These are phyloP conservation scores for Malthinus seriepunctatus DNA, from an alignment of 2,888 invertebrate genomes.

Conservation along the genomic window DNA sequence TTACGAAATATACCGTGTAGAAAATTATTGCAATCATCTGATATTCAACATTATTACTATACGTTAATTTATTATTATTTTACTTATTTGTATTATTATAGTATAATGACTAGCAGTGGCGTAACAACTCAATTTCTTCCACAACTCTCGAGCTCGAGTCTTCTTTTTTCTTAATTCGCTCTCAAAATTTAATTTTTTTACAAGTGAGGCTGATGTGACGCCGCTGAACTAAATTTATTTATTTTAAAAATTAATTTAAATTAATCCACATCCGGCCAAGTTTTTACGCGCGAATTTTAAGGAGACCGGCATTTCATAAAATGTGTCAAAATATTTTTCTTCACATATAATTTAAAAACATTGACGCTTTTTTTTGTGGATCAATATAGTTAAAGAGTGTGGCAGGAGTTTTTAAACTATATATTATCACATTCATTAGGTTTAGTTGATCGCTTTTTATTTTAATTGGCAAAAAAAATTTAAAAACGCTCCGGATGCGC, in stretches of 20 bases:
- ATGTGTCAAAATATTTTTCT: constrained; percentile 1
- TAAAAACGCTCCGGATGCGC: background rate
- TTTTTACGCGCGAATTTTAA: constrained; percentile 7
- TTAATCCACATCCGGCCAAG: constrained; percentile 6
- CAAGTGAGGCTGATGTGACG: too few species aligned
- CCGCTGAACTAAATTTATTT: constrained; percentile 17
- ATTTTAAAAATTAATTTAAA: background rate
- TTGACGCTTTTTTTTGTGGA: constrained; percentile 16
- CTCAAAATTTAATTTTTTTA: too few species aligned
- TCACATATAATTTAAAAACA: constrained; percentile 11
- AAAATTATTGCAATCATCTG: constrained; percentile 48
- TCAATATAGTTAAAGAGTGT: constrained; percentile 30
- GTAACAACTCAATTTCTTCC: constrained; percentile 16
- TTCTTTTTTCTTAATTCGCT: too few species aligned
- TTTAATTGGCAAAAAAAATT: background rate
- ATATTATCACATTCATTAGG: constrained; percentile 46
- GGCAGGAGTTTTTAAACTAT: constrained; percentile 42
- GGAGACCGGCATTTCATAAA: constrained; percentile 15
- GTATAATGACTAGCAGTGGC: constrained; percentile 38
- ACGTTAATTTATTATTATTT: constrained; percentile 35
- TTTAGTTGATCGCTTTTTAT: constrained; percentile 20
- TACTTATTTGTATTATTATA: constrained; percentile 27
- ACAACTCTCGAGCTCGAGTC: too few species aligned
- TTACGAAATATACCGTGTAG: constrained; percentile 26
- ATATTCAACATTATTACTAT: constrained; percentile 49